Base-by-base conservation (phyloP, 2,113 vertebrate genomes). In the Cochlearius cochlearius region DNA sequence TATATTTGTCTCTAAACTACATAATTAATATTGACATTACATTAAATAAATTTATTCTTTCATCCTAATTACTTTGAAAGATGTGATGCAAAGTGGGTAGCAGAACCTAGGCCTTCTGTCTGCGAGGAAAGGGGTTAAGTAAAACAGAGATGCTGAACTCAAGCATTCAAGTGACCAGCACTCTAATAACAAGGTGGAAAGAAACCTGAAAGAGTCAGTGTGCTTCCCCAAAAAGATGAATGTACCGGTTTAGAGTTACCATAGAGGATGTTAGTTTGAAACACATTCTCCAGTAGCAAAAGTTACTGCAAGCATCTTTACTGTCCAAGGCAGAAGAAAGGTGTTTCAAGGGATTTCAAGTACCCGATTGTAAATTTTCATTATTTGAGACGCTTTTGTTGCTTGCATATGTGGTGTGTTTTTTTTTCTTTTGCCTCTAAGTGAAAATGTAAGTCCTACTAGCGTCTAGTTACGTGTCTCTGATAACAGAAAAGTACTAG, bases 371-470 rank as follows among this genome's bases (percentile, higher is more conserved):
- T 72, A 71, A 60, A 50, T 82, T 82, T 89, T 84, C 55, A 45
- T 34, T 9, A 43, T 43, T 43, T 15, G 41, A 84, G 36, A 38
- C 15, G 12, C 25, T 77, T 76, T 14, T 66, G 5, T 25, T 76
- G 34, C 3, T 0, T 29, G 14, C 56, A 3, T 18, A 13, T 5
- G 15, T 58, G 12, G 7, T n/a, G 19, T 68, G 30, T 16, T 53
- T 84, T 43, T 43, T 41, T 34, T 83, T 84, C 25, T 75, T 90
- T 84, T 50, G 60, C 3, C 4, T 59, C 11, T 47, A 23, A 50
- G 26, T 81, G 69, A 73, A 81, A 66, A 75, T 49, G 0, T 7
- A 71, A 58, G 36, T 73, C 38, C 32, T 49, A 9, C 26, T 58
- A 32, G 18, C 2, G 0, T 53, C 53, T 63, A 53, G n/a, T 86